These are phyloP conservation scores for Holothuria scabra DNA, from an alignment of 53 echinoderm and acorn worm genomes.

Conservation along the genomic window DNA sequence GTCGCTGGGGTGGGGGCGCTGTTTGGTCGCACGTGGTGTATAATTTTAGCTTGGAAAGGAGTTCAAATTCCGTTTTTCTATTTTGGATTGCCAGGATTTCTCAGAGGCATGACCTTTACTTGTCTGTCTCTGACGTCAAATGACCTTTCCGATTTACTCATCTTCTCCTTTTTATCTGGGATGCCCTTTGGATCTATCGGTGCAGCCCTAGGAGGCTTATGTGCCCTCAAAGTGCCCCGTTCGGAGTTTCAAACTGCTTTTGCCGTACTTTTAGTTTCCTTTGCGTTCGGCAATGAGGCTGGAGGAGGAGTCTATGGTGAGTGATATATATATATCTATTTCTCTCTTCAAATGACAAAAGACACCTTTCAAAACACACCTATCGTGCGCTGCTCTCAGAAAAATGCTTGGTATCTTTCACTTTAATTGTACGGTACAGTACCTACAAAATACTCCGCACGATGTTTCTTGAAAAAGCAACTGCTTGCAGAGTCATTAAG, in stretches of 20 bases:
- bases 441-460: too few species aligned
- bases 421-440: too few species aligned
- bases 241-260: constrained; percentile 1
- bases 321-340: too few species aligned
- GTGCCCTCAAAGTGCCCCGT: neutral
- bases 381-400: too few species aligned
- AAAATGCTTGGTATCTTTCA: too few species aligned
- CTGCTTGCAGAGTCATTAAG: too few species aligned
- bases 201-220: neutral
- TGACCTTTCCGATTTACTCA: neutral
- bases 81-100: neutral
- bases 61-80: neutral
- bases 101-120: neutral
- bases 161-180: constrained; percentile 7
- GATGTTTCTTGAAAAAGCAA: too few species aligned
- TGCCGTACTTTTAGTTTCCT: neutral
- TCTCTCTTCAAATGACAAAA: too few species aligned
- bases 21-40: constrained; percentile 15
- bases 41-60: neutral
- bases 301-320: constrained; percentile 14
- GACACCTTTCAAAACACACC: too few species aligned
- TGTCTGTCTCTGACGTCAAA: neutral
- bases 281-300: neutral
- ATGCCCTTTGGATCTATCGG: neutral
- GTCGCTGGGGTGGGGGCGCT: constrained; percentile 6